Percentiles rank a stretch among this genome's conserved stretches.
phyloP scores from a whole-genome alignment of 2,797 vertebrate species.

The Aulostomus chinensis region DNA sequence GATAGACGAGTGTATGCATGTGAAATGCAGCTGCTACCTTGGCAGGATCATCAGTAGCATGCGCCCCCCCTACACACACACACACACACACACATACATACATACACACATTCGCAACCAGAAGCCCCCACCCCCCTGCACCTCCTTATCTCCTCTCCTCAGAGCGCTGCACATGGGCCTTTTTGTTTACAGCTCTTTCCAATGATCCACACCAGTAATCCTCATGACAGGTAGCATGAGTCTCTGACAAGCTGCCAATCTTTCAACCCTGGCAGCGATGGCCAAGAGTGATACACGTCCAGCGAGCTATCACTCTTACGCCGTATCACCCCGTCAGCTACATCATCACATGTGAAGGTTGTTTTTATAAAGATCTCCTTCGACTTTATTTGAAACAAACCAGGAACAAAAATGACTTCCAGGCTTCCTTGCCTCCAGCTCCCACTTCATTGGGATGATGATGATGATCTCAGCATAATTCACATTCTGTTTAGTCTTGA shows the following conservation, averaged over 20 bases:
- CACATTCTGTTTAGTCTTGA: no score
- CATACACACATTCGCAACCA: neutral
- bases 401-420: no score
- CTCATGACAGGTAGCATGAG: slow-evolving; percentile 43
- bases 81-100: no score
- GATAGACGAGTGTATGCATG: slow-evolving; percentile 39
- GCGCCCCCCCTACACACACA: neutral
- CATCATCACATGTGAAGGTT: no score
- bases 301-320: no score
- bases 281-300: slow-evolving; percentile 9
- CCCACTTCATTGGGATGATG: no score
- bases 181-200: slow-evolving; percentile 58
- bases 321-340: no score
- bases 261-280: no score
- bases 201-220: slow-evolving; percentile 38
- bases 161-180: slow-evolving; percentile 48
- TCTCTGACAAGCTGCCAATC: slow-evolving; percentile 16
- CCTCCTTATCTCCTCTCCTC: slow-evolving; percentile 63
- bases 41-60: slow-evolving; percentile 39
- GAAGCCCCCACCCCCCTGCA: slow-evolving; percentile 45
- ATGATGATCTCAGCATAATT: no score
- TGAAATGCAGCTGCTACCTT: slow-evolving; percentile 63
- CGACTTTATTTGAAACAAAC: no score
- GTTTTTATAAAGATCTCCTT: no score
- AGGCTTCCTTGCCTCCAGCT: no score